Conservation (phyloP, 2,888 invertebrate genomes). For the Cosmia pyralina region DNA sequence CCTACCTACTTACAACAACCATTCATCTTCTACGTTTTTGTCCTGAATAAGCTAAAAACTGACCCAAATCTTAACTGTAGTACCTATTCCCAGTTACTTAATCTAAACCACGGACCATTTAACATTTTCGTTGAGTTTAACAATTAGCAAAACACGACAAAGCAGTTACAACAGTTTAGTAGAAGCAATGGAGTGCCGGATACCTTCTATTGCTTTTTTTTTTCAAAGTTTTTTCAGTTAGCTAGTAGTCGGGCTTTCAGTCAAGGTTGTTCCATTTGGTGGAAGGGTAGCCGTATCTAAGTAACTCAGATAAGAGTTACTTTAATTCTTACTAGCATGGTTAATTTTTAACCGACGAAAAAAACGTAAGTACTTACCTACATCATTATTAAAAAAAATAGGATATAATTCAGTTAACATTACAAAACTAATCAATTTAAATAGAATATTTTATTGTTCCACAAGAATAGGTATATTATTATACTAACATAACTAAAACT, state of each 20-base stretch:
- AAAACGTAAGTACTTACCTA: no score
- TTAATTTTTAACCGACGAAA: no score
- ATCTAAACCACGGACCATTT: slow-evolving; percentile 23
- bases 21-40: background rate
- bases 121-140: slow-evolving; percentile 15
- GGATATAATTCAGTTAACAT: no score
- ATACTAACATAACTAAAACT: no score
- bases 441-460: no score
- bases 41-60: background rate
- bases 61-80: background rate
- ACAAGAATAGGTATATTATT: no score
- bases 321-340: background rate
- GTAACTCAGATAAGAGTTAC: background rate
- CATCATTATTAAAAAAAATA: no score
- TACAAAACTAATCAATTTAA: no score
- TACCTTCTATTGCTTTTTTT: slow-evolving; percentile 8
- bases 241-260: slow-evolving; percentile 1
- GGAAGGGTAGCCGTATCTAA: background rate
- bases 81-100: background rate
- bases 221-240: background rate
- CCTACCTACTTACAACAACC: background rate
- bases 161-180: slow-evolving; percentile 23
- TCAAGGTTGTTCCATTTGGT: background rate
- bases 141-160: slow-evolving; percentile 21
- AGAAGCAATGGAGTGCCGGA: slow-evolving; percentile 18